These are phyloP conservation scores for Platycheirus rosarum DNA, from an alignment of 2,888 invertebrate species.

Conservation along the genomic window DNA sequence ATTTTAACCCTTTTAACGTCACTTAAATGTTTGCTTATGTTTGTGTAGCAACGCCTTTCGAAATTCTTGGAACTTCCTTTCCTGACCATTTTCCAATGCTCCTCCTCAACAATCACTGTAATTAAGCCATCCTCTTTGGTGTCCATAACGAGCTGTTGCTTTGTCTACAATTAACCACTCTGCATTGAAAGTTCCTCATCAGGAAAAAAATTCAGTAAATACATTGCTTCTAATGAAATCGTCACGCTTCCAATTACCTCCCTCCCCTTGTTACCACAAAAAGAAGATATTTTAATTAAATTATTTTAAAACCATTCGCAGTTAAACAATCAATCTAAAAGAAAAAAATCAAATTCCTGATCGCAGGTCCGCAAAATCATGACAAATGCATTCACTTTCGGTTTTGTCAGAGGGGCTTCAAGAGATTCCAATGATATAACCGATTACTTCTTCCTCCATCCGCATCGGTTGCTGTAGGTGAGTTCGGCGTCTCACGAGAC, in stretches of 20 bases:
- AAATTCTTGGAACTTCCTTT: neutral
- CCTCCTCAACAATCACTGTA: neutral
- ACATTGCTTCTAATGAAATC: conserved; percentile 31
- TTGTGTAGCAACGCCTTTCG: too few species aligned
- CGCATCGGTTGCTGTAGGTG: conserved; percentile 28
- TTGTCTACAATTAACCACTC: conserved; percentile 20
- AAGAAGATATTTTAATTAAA: conserved; percentile 39
- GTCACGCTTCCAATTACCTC: conserved; percentile 46
- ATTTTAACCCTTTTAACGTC: too few species aligned
- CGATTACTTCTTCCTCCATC: conserved; percentile 58
- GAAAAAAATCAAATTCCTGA: conserved; percentile 39
- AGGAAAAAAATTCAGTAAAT: neutral
- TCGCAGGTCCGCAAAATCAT: conserved; percentile 29
- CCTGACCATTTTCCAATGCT: neutral
- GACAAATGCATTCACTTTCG: conserved; percentile 71
- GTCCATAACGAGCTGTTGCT: neutral
- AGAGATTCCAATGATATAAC: conserved; percentile 70
- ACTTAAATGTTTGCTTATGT: too few species aligned
- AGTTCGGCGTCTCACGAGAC: neutral
- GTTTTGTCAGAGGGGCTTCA: conserved; percentile 3
- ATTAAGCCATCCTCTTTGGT: neutral
- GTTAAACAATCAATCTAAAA: conserved; percentile 15
- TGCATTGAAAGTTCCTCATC: conserved; percentile 2
- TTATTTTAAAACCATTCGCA: conserved; percentile 34
- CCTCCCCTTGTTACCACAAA: neutral